Percentiles rank a stretch among this genome's conserved stretches.
Conservation (phyloP, 92 coral and sea anemone genomes). For the Scolanthus callimorphus region DNA sequence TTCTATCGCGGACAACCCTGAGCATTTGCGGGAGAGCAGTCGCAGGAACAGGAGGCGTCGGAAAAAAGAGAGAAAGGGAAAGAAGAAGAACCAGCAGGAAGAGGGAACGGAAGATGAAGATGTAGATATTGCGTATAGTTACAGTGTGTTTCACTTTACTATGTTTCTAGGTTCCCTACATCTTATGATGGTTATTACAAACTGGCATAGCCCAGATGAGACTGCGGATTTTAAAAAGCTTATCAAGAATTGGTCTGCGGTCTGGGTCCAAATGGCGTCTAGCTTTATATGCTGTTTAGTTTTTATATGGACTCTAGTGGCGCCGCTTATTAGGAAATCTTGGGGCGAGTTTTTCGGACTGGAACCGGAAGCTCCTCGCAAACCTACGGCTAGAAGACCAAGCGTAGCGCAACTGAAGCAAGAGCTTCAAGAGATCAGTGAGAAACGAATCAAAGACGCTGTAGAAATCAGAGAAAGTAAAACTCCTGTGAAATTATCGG, state of each 20-base stretch:
- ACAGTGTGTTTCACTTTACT: slow-evolving; percentile 89
- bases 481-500: background rate
- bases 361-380: slow-evolving; percentile 56
- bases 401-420: slow-evolving; percentile 61
- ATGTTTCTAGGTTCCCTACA: slow-evolving; percentile 88
- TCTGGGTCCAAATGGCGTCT: slow-evolving; percentile 97
- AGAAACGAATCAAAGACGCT: slow-evolving; percentile 23
- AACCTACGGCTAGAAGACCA: slow-evolving; percentile 69
- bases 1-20: slow-evolving; percentile 69
- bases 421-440: slow-evolving; percentile 37
- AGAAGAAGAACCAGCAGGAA: slow-evolving; percentile 16
- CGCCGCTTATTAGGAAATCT: slow-evolving; percentile 76
- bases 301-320: slow-evolving; percentile 94
- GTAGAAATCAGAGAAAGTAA: slow-evolving; percentile 6
- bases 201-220: slow-evolving; percentile 99
- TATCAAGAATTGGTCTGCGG: slow-evolving; percentile 98
- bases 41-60: slow-evolving; percentile 34
- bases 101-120: slow-evolving; percentile 26
- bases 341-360: slow-evolving; percentile 95
- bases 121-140: slow-evolving; percentile 75
- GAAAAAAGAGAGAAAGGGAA: slow-evolving; percentile 9
- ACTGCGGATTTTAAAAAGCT: slow-evolving; percentile 86
- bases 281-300: slow-evolving; percentile 89
- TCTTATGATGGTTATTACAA: slow-evolving; percentile 96
- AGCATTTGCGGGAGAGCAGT: slow-evolving; percentile 36